Base-by-base conservation (phyloP, 1,140 invertebrate species). In the Drosophila arizonae region DNA sequence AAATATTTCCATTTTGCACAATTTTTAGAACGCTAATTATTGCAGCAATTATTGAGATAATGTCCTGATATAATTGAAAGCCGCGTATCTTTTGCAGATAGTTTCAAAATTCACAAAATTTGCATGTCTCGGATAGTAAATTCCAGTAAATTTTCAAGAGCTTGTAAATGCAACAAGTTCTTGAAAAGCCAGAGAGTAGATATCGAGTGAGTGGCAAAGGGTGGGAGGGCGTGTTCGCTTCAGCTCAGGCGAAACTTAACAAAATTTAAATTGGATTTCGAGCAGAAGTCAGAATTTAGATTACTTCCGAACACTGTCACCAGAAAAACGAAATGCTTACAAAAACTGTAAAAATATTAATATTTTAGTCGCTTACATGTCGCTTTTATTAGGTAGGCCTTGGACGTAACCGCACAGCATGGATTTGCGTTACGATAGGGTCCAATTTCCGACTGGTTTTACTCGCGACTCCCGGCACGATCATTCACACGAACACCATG, bases 361-460 rank as follows among this genome's bases (percentile, higher is more conserved):
- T 46, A 9, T 17, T 46, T 9, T 46, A 46, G 15, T 58, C 28
- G 33, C 8, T 17, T 57, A 17, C 17, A 54, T 61, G 57, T 33
- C 56, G 50, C 41, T 50, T 57, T n/a, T 15, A 63, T 39, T 24
- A 56, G 51, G 41, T 33, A n/a, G 28, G 46, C 41, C 33, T 54
- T 33, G 36, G 50, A 43, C 30, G 60, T 50, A 15, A 50, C 9
- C 41, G 26, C n/a, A 46, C 43, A 48, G 26, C 39, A 72, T 72
- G 55, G 56, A 58, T 33, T 15, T 54, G 39, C 55, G 30, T 46
- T 45, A 52, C 28, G 15, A 69, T 68, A 24, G n/a, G 28, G 33
- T 5, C 41, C 26, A 28, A 33, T 26, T 56, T 57, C 21, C 17
- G 2, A 26, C 9, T 15, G 17, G 26, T 33, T 62, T 39, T 15